These are phyloP conservation scores for Atrina japonica DNA, from an alignment of 2,888 invertebrate species.

Conservation along the genomic window DNA sequence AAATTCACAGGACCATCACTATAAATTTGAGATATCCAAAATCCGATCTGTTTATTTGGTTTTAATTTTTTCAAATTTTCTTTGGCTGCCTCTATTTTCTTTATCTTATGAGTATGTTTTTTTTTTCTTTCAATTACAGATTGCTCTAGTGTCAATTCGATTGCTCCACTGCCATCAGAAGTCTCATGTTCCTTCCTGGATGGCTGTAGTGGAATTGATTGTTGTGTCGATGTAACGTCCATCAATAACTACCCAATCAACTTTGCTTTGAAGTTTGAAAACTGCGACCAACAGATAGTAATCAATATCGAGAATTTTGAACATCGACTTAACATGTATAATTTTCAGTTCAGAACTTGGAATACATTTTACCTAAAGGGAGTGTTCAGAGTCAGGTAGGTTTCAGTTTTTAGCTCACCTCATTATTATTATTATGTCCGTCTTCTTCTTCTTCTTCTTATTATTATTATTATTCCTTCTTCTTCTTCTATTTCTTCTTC, in stretches of 20 bases:
- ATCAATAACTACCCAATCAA: background rate
- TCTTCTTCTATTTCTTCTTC: too few species aligned
- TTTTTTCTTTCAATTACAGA: background rate
- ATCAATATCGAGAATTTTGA: background rate
- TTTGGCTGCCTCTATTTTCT: too few species aligned
- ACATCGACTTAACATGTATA: background rate
- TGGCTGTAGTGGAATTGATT: background rate
- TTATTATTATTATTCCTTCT: too few species aligned
- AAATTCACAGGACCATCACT: too few species aligned
- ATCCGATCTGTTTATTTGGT: too few species aligned
- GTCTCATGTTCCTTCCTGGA: background rate
- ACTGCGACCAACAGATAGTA: background rate
- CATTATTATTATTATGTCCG: too few species aligned
- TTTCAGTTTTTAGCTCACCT: too few species aligned
- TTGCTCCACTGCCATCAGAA: background rate
- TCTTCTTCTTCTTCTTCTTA: too few species aligned
- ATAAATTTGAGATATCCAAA: too few species aligned
- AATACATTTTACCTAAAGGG: slow-evolving; percentile 5
- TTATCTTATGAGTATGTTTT: too few species aligned
- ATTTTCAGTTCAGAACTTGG: background rate
- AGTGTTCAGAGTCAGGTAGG: slow-evolving; percentile 4
- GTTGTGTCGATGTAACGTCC: background rate
- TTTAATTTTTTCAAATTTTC: too few species aligned
- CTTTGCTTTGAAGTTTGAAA: background rate
- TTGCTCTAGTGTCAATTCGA: background rate